These are phyloP conservation scores for Arothron firmamentum DNA, from an alignment of 2,113 vertebrate species.

Conservation along the genomic window DNA sequence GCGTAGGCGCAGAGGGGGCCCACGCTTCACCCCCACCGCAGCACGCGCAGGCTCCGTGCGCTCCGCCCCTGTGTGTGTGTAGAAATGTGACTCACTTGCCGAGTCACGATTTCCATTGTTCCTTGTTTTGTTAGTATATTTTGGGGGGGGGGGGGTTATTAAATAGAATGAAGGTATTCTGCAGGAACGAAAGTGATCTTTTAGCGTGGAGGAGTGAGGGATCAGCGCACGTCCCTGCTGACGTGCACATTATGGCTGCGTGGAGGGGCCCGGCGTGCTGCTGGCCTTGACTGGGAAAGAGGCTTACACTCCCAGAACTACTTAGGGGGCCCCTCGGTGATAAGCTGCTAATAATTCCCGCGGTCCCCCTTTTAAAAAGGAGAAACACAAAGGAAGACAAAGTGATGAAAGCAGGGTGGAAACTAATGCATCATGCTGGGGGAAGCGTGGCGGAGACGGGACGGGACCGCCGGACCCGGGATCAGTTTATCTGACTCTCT, in stretches of 20 bases:
- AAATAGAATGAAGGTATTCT: constrained; percentile 52
- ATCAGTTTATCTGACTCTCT: too few relatives aligned
- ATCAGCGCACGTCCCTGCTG: constrained; percentile 65
- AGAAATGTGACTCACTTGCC: constrained; percentile 66
- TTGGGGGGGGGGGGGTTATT: constrained; percentile 45
- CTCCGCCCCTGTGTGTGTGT: constrained; percentile 56
- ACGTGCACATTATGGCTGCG: constrained; percentile 62
- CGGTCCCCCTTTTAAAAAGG: constrained; percentile 48
- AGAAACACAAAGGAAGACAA: constrained; percentile 65
- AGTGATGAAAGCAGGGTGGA: constrained; percentile 61
- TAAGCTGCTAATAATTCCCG: constrained; percentile 76
- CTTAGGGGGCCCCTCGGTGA: constrained; percentile 64
- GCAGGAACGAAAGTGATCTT: constrained; percentile 62
- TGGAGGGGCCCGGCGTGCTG: constrained; percentile 43
- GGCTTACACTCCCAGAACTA: constrained; percentile 70
- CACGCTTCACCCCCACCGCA: constrained; percentile 31
- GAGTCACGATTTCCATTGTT: constrained; percentile 70
- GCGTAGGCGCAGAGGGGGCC: constrained; percentile 42
- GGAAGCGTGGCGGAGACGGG: too few relatives aligned
- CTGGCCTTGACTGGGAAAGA: constrained; percentile 60
- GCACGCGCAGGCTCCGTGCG: constrained; percentile 31
- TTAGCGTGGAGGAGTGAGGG: constrained; percentile 60
- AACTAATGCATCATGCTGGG: constrained; percentile 36
- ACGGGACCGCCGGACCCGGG: too few relatives aligned
- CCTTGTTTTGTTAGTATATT: constrained; percentile 59